Evolutionary conservation across 2,888 invertebrate genomes (phyloP).

Genomic region (Cantharis rufa): DNA sequence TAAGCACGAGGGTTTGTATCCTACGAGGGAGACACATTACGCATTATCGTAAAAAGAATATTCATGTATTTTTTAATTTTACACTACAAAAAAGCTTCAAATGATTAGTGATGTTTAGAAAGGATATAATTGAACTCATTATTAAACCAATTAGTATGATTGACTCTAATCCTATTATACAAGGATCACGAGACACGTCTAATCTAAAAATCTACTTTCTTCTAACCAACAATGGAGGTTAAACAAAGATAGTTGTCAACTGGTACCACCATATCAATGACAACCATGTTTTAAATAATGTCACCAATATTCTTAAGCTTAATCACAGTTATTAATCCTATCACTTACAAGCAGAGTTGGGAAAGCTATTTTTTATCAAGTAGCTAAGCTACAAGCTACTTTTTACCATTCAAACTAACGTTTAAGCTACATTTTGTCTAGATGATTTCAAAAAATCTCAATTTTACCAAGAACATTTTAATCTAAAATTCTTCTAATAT

Average conservation of each 20-base stretch:
- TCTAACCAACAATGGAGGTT: background rate
- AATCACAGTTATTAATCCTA: background rate
- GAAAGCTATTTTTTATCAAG: background rate
- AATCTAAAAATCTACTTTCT: conserved; percentile 3
- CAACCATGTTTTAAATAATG: conserved; percentile 2
- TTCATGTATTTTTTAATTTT: background rate
- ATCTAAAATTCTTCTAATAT: too few species aligned
- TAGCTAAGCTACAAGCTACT: background rate
- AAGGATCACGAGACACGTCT: background rate
- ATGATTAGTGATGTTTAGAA: background rate
- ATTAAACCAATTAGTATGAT: conserved; percentile 12
- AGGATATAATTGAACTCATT: conserved; percentile 9
- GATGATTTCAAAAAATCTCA: too few species aligned
- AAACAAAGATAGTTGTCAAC: conserved; percentile 1
- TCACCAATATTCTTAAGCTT: conserved; percentile 12
- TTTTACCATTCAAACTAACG: background rate
- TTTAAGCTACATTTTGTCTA: too few species aligned
- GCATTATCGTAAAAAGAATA: conserved; percentile 11
- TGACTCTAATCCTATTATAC: conserved; percentile 7
- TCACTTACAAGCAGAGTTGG: background rate
- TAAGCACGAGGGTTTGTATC: conserved; percentile 38
- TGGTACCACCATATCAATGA: conserved; percentile 6
- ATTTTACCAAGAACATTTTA: too few species aligned
- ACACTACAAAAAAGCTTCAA: background rate
- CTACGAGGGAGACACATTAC: conserved; percentile 32